A percentile compares a stretch with the other conserved stretches of the same genome.
Evolutionary conservation across 2,888 invertebrate genomes (phyloP).

Genomic region (Dynastes tityus): DNA sequence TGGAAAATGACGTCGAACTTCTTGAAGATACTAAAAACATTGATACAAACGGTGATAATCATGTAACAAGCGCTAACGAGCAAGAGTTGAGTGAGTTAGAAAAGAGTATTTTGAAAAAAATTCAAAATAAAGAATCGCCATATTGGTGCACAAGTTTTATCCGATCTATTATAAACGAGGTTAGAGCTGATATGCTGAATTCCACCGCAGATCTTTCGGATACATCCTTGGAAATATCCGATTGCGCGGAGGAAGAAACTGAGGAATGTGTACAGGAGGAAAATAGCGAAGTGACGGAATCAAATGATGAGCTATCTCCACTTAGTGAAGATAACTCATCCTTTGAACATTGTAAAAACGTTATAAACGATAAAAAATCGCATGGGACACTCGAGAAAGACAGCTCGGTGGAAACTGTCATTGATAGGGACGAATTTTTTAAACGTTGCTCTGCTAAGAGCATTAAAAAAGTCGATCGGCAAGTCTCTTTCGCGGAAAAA

Average conservation of each 20-base stretch:
- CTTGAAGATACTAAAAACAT: background rate
- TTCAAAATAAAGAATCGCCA: slow-evolving; percentile 23
- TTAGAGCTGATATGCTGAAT: slow-evolving; percentile 57
- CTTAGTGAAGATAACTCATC: background rate
- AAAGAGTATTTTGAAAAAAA: slow-evolving; percentile 26
- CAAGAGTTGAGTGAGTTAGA: slow-evolving; percentile 1
- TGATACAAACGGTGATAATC: slow-evolving; percentile 34
- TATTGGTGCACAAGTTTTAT: slow-evolving; percentile 58
- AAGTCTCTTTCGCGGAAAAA: slow-evolving; percentile 42
- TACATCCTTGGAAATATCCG: slow-evolving; percentile 50
- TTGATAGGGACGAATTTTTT: slow-evolving; percentile 45
- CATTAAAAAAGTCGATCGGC: slow-evolving; percentile 30
- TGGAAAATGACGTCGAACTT: background rate
- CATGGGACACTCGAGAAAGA: slow-evolving; percentile 41
- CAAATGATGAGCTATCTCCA: background rate
- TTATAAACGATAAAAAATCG: slow-evolving; percentile 29
- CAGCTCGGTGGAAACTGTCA: slow-evolving; percentile 49
- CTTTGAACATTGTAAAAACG: slow-evolving; percentile 25
- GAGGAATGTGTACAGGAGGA: slow-evolving; percentile 46
- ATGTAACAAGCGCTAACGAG: background rate
- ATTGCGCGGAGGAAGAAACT: background rate
- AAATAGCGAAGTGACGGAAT: slow-evolving; percentile 29
- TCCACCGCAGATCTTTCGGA: slow-evolving; percentile 12
- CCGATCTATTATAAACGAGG: slow-evolving; percentile 63
- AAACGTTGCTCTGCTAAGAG: slow-evolving; percentile 26